A percentile compares a stretch with the other conserved stretches of the same genome.
Evolutionary conservation across 2,888 invertebrate genomes (phyloP).

Genomic region (Heteropelma amictum): DNA sequence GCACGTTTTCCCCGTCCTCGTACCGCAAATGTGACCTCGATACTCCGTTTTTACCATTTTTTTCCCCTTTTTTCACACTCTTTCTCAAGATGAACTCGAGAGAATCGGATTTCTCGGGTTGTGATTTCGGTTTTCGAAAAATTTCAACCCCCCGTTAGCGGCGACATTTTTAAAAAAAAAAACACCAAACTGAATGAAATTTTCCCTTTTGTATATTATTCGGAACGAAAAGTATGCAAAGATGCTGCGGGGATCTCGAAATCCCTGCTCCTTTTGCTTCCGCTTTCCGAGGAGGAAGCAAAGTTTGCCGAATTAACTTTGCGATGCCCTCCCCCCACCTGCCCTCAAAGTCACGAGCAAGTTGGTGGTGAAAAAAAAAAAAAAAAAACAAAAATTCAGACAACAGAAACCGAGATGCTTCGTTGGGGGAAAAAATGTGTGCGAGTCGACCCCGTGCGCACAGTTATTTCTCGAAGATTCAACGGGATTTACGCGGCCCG

Average conservation of each 20-base stretch:
- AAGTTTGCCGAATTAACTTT: too few species aligned
- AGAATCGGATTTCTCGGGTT: not conserved
- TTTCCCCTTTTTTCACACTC: not conserved
- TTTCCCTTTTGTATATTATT: too few species aligned
- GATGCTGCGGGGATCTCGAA: too few species aligned
- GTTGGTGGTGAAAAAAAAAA: not conserved
- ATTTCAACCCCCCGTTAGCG: too few species aligned
- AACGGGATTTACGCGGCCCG: constrained; percentile 32
- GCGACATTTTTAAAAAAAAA: too few species aligned
- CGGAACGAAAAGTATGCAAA: constrained; percentile 20
- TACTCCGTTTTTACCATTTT: too few species aligned
- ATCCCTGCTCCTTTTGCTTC: too few species aligned
- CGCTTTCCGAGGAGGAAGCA: too few species aligned
- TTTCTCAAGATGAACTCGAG: constrained; percentile 5
- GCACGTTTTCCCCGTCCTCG: constrained; percentile 25
- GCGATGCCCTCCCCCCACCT: too few species aligned
- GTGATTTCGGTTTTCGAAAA: too few species aligned
- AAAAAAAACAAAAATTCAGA: not conserved
- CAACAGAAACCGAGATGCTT: constrained; percentile 8
- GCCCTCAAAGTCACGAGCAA: not conserved
- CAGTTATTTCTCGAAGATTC: constrained; percentile 41
- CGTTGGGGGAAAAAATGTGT: not conserved
- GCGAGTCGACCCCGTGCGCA: constrained; percentile 19
- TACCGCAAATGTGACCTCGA: constrained; percentile 22
- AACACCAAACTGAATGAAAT: too few species aligned